phyloP scores from a whole-genome alignment of 2,113 vertebrate species.

The Emydura subglobosa region DNA sequence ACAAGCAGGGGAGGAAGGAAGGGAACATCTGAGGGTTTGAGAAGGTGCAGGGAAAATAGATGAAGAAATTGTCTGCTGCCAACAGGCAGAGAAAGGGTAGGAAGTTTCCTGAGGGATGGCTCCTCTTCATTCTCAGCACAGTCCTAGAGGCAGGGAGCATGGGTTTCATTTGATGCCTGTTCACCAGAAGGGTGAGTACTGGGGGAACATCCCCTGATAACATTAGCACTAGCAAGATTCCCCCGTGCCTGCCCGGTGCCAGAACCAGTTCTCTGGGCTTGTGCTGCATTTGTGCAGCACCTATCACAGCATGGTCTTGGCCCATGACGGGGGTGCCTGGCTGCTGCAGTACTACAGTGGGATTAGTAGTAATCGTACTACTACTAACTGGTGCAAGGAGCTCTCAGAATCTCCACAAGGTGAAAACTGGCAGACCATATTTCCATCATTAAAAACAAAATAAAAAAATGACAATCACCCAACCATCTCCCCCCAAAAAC shows the following conservation, averaged over 20 bases:
- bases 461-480: not conserved
- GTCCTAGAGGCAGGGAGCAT: not conserved
- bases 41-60: not conserved
- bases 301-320: not conserved
- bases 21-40: not conserved
- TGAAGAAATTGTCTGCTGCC: not conserved
- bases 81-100: not conserved
- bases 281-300: not conserved
- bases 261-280: not conserved
- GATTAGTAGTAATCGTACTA: not conserved
- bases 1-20: not conserved
- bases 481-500: not conserved
- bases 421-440: not conserved
- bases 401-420: not conserved
- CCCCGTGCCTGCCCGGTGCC: not conserved
- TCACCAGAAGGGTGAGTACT: rapidly evolving
- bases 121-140: not conserved
- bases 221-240: not conserved
- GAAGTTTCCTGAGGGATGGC: not conserved
- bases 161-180: not conserved
- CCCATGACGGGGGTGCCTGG: no score
- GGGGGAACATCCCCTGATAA: not conserved
- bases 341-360: not conserved
- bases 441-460: not conserved
- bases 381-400: not conserved